Evolutionary conservation across 2,888 invertebrate species (phyloP).

Genomic region (Hermaeophaga mercurialis): DNA sequence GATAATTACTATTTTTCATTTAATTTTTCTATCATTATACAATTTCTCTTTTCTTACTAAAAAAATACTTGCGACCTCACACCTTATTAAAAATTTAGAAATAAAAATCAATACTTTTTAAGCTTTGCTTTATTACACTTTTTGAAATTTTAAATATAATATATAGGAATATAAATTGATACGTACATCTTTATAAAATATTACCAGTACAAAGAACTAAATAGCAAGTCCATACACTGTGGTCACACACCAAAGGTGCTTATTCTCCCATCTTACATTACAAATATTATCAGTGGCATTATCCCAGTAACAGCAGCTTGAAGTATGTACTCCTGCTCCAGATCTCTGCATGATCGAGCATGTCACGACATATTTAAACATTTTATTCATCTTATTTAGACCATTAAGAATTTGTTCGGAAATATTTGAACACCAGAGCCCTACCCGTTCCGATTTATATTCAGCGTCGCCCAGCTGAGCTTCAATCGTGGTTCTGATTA

Average conservation of each 20-base stretch:
- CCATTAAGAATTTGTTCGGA: constrained; percentile 76
- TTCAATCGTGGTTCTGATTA: constrained; percentile 78
- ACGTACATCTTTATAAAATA: neutral
- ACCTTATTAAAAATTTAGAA: too few species aligned
- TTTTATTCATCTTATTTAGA: constrained; percentile 76
- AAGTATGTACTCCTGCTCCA: constrained; percentile 81
- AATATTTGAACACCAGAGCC: constrained; percentile 75
- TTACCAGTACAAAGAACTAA: constrained; percentile 29
- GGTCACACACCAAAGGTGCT: constrained; percentile 83
- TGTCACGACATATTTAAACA: constrained; percentile 83
- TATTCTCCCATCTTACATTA: constrained; percentile 86
- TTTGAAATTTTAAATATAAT: too few species aligned
- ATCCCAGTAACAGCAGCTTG: constrained; percentile 85
- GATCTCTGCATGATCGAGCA: constrained; percentile 86
- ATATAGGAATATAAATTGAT: too few species aligned
- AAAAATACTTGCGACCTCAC: too few species aligned
- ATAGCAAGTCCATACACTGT: constrained; percentile 78
- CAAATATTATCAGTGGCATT: constrained; percentile 79
- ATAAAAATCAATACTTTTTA: too few species aligned
- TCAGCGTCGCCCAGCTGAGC: constrained; percentile 72
- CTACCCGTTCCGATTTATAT: constrained; percentile 64
- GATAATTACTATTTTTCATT: too few species aligned
- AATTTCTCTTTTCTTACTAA: too few species aligned
- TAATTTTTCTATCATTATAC: too few species aligned
- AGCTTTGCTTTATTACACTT: too few species aligned